Evolutionary conservation across 2,888 invertebrate species (phyloP).

Genomic region (Trichopoda pennipes): DNA sequence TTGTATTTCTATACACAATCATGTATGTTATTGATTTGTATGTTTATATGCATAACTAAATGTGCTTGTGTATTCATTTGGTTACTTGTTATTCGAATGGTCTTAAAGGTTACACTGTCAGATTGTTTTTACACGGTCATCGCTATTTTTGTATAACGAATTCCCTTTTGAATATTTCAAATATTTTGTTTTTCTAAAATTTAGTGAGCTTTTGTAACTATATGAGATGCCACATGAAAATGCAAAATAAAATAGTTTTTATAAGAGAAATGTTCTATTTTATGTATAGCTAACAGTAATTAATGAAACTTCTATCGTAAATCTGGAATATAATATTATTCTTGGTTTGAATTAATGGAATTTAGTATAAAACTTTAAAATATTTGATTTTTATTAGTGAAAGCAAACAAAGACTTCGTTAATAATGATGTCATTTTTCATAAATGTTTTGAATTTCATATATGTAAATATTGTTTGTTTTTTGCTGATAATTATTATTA

Average conservation of each 20-base stretch:
- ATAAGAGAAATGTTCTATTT: not conserved
- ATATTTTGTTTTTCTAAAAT: conserved; percentile 54
- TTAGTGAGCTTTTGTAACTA: conserved; percentile 49
- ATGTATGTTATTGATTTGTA: conserved; percentile 16
- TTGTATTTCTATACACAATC: not conserved
- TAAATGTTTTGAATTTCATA: no score
- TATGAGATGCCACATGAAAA: conserved; percentile 9
- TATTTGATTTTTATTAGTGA: no score
- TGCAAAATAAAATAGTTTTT: not conserved
- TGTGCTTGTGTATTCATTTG: conserved; percentile 4
- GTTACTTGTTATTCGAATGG: not conserved
- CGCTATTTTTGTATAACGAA: conserved; percentile 50
- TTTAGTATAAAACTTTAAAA: no score
- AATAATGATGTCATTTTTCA: no score
- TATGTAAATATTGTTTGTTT: no score
- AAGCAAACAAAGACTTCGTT: no score
- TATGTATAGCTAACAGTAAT: not conserved
- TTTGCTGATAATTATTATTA: no score
- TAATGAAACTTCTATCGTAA: not conserved
- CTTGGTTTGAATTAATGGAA: no score
- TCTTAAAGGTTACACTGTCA: conserved; percentile 51
- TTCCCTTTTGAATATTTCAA: conserved; percentile 60
- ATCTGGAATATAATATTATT: not conserved
- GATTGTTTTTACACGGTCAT: conserved; percentile 66
- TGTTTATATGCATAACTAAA: not conserved